Percentiles rank a stretch among this genome's conserved stretches.
Conservation (phyloP, 1,140 invertebrate genomes). For the Harlomillsia oculata region DNA sequence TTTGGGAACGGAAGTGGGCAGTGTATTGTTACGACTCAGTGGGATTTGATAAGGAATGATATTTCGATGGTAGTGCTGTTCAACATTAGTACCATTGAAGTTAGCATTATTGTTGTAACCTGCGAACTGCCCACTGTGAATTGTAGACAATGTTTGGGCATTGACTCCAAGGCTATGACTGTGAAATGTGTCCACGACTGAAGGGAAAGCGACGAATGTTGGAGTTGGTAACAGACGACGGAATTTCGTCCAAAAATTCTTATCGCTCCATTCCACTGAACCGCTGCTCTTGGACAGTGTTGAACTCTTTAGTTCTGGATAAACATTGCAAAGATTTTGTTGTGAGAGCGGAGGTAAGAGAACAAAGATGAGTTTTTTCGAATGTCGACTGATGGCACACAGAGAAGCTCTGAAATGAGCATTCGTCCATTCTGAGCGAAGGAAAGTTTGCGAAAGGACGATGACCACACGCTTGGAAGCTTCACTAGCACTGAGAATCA, state of each 20-base stretch:
- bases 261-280: slow-evolving; percentile 16
- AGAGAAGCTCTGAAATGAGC: slow-evolving; percentile 72
- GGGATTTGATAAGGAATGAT: slow-evolving; percentile 24
- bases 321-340: slow-evolving; percentile 11
- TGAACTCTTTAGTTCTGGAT: not conserved
- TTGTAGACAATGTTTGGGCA: not conserved
- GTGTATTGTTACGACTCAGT: not conserved
- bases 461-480: slow-evolving; percentile 50
- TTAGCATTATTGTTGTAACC: slow-evolving; percentile 2
- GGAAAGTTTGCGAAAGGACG: slow-evolving; percentile 71
- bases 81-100: not conserved
- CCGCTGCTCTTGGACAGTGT: not conserved
- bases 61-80: slow-evolving; percentile 13
- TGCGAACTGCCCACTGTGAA: not conserved
- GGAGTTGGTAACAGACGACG: slow-evolving; percentile 16
- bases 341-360: slow-evolving; percentile 19
- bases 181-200: not conserved
- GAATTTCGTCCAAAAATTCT: slow-evolving; percentile 26
- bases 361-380: slow-evolving; percentile 29
- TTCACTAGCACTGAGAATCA: slow-evolving; percentile 25
- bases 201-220: not conserved
- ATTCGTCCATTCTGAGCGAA: slow-evolving; percentile 76
- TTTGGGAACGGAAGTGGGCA: slow-evolving; percentile 9
- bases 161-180: not conserved
- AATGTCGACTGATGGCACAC: slow-evolving; percentile 42